Base-by-base conservation (phyloP, 2,888 invertebrate species). In the Zeuzera pyrina region DNA sequence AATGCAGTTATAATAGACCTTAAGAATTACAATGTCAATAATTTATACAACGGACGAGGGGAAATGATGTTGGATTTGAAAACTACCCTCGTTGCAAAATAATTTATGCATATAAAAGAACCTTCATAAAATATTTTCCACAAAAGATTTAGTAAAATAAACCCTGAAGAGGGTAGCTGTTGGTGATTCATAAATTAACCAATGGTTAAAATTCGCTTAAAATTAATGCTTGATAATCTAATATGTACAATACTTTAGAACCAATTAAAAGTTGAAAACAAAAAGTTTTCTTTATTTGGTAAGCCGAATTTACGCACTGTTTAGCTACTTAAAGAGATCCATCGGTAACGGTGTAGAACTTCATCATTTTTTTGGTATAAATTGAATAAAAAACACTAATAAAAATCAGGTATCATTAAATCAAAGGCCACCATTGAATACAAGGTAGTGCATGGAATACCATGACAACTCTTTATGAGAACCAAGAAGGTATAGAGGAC, bases 311-410 rank as follows among this genome's bases (percentile, higher is more conserved):
- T 57, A 45, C 51, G 12, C 61, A 66, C 62, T 64, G 66, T 61
- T 56, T 58, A 68, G 65, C 69, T 72, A 64, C 56, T 49, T 48
- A 65, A 64, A 73, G 81, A 83, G 81, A 83, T 83, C 81, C 78
- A 77, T 79, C 81, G 81, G 79, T 83, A 83, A 81, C 81, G 62
- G 74, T 64, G 57, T 72, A 71, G 70, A 78, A 76, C 77, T 66
- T 76, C 72, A 63, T 74, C 58, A 42, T 67, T 73, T 66, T 78
- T 81, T 81, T 78, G 81, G 78, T 79, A 79, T 79, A 77, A 70
- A 77, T 78, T 77, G 74, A 76, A 74, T 57, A 69, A 61, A 69
- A 68, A 67, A 68, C 63, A 69, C 55, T 58, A 54, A 49, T 44
- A 50, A 64, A 57, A 62, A 72, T 78, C 77, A 79, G 76, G 74